phyloP scores from a whole-genome alignment of 2,888 invertebrate genomes.

The Octonoba sinensis region DNA sequence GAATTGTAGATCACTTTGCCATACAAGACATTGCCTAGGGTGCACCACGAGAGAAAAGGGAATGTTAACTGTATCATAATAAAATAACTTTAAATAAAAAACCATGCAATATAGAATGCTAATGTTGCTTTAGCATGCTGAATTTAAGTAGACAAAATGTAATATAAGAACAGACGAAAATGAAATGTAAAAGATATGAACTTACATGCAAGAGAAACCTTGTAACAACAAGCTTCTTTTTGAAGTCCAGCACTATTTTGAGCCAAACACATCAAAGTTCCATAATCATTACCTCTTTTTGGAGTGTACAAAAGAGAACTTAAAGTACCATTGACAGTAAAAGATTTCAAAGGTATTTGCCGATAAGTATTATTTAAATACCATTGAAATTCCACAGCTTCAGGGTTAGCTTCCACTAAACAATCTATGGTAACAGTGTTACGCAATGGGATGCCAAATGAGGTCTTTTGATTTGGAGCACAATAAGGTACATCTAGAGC shows the following conservation, averaged over 20 bases:
- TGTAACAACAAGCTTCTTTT: conserved; percentile 88
- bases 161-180: too few relatives aligned
- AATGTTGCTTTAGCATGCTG: too few relatives aligned
- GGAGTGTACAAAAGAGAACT: conserved; percentile 90
- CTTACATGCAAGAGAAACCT: conserved; percentile 80
- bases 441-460: conserved; percentile 87
- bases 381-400: conserved; percentile 72
- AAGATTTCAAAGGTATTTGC: conserved; percentile 57
- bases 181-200: neutral
- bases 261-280: conserved; percentile 88
- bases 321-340: conserved; percentile 80
- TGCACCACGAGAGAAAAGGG: too few relatives aligned
- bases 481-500: conserved; percentile 67
- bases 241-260: conserved; percentile 85
- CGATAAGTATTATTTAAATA: conserved; percentile 58
- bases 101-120: too few relatives aligned
- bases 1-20: too few relatives aligned
- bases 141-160: too few relatives aligned
- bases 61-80: too few relatives aligned
- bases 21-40: too few relatives aligned
- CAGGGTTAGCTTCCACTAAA: conserved; percentile 90
- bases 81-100: too few relatives aligned
- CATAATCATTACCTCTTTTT: conserved; percentile 90
- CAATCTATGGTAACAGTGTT: conserved; percentile 89
- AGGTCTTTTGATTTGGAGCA: conserved; percentile 64